Percentiles rank a stretch among this genome's conserved stretches.
These are phyloP conservation scores for Seriola dumerili DNA, from an alignment of 2,113 vertebrate genomes.

Conservation along the genomic window DNA sequence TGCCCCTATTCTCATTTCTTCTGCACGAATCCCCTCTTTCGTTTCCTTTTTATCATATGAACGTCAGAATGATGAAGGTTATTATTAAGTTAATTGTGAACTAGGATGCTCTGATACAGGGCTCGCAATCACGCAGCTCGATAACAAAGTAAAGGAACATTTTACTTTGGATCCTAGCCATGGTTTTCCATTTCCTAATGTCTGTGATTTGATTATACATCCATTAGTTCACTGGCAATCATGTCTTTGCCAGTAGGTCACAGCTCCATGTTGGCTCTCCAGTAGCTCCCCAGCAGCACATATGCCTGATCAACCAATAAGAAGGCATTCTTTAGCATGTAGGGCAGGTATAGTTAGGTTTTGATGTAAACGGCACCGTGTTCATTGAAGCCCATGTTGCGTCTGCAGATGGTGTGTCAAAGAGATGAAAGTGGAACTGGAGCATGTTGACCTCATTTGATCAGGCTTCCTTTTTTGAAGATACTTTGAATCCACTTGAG, in stretches of 20 bases:
- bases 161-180: constrained; percentile 51
- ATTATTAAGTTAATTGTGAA: constrained; percentile 64
- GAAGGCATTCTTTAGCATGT: neutral
- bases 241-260: constrained; percentile 62
- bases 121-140: constrained; percentile 15
- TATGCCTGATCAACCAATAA: constrained; percentile 6
- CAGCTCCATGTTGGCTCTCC: neutral
- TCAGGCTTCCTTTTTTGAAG: neutral
- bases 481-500: neutral
- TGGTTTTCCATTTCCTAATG: constrained; percentile 67
- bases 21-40: neutral
- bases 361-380: neutral
- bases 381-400: constrained; percentile 1
- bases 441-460: constrained; percentile 5
- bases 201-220: constrained; percentile 75
- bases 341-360: neutral
- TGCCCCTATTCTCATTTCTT: neutral
- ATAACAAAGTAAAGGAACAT: constrained; percentile 44
- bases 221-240: constrained; percentile 77
- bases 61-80: constrained; percentile 71
- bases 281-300: neutral
- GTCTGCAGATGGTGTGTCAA: constrained; percentile 5
- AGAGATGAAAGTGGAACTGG: constrained; percentile 16
- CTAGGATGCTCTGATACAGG: constrained; percentile 39
- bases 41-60: constrained; percentile 38